These are phyloP conservation scores for Otocyon megalotis DNA, from an alignment of 2,113 vertebrate species.

Conservation along the genomic window DNA sequence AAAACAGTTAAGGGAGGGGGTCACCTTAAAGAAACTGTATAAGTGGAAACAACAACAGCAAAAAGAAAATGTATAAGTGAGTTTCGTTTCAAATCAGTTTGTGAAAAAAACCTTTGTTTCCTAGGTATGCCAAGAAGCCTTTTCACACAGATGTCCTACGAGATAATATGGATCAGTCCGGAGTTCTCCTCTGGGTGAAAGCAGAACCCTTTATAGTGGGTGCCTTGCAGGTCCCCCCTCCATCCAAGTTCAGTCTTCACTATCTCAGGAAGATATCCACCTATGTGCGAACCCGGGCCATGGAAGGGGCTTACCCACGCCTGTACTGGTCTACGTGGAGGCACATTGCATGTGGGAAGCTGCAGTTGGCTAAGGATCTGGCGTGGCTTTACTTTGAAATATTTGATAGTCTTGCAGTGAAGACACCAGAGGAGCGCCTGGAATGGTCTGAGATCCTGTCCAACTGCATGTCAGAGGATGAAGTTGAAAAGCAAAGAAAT, in stretches of 20 bases:
- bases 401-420: constrained; percentile 90
- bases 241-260: constrained; percentile 93
- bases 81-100: constrained; percentile 55
- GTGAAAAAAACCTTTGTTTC: constrained; percentile 69
- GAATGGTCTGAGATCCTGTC: constrained; percentile 94
- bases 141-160: constrained; percentile 64
- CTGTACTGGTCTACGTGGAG: constrained; percentile 94
- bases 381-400: constrained; percentile 98
- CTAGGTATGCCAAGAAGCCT: constrained; percentile 80
- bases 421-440: constrained; percentile 87
- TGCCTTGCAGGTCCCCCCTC: constrained; percentile 90
- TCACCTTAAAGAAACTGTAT: constrained; percentile 11
- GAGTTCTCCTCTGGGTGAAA: constrained; percentile 92
- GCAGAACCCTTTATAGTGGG: constrained; percentile 95
- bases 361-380: constrained; percentile 92
- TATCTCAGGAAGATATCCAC: constrained; percentile 95
- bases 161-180: constrained; percentile 87
- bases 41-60: background rate
- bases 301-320: constrained; percentile 91
- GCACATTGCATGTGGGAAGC: constrained; percentile 96
- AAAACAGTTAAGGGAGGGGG: background rate
- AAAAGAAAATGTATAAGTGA: constrained; percentile 37
- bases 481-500: constrained; percentile 92
- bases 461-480: constrained; percentile 89
- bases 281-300: constrained; percentile 90